Conservation (phyloP, 1,140 invertebrate genomes). For the Manduca sexta region DNA sequence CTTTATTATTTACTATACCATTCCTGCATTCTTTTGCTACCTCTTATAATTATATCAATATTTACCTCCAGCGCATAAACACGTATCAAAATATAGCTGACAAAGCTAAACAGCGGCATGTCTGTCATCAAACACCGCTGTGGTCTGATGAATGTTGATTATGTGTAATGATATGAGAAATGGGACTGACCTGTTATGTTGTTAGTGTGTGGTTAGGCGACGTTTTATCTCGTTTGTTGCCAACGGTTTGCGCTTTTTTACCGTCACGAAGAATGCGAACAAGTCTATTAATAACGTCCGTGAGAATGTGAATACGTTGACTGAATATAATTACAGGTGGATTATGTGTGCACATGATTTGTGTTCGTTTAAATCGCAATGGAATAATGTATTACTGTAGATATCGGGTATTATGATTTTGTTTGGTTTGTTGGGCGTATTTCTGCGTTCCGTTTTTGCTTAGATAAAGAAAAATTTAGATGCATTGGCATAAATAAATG, state of each 20-base stretch:
- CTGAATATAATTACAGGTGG: not conserved
- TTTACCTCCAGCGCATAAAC: no score
- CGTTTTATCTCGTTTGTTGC: not conserved
- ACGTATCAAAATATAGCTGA: no score
- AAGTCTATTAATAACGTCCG: not conserved
- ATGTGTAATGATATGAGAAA: not conserved
- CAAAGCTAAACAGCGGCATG: not conserved
- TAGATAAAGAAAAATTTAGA: no score
- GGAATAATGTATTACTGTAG: not conserved
- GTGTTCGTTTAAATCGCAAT: no score
- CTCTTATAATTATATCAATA: no score
- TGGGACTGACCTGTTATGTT: not conserved
- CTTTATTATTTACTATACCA: no score
- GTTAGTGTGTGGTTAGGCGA: no score
- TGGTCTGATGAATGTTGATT: not conserved
- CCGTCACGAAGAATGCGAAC: no score
- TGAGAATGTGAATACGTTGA: not conserved
- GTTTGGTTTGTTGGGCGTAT: no score
- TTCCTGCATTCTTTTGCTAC: no score
- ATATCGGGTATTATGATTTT: not conserved
- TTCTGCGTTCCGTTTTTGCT: no score
- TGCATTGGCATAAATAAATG: no score
- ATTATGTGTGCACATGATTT: not conserved
- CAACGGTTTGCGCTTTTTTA: not conserved
- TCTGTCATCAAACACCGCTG: constrained; percentile 3